Base-by-base conservation (phyloP, 2,797 vertebrate genomes). In the Phalanger gymnotis region DNA sequence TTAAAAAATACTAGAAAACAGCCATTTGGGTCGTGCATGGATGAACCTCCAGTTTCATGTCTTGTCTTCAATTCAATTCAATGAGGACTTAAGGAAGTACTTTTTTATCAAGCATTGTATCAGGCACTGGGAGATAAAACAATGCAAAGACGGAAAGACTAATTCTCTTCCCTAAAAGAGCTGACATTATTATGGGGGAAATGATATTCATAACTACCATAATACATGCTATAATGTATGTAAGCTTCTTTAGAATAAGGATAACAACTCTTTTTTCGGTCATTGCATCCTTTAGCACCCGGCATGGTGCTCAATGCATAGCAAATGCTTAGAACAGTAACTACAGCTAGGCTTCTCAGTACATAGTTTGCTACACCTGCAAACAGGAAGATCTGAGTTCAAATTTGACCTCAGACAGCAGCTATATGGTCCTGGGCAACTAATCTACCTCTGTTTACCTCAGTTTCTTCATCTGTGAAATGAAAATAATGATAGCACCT, bases 1-100 rank as follows among this genome's bases (percentile, higher is more conserved):
- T 97, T 92, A 27, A 95, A 96, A 95, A 95, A 66, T 93, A 90
- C 92, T 95, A 90, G 91, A 95, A 95, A 96, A 94, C 55, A 95
- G 53, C 55, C 93, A 92, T 92, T 92, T 47, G 91, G 93, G 94
- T 96, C 94, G 90, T 93, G 73, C 25, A 1, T 12, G 93, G 93
- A 96, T 94, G 87, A 81, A 73, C 93, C 94, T 94, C 95, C 92
- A 90, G 55, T 93, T 90, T 95, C 40, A 87, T 51, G 73, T 1
- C 73, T 51, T 81, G n/a, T 81, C 73, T 81, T 81, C 40, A 81
- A 47, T 81, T 87, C 73, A 87, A 11, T 81, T 87, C 40, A 87
- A 51, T 19, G 51, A 87, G 9, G 22, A 47, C 22, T 87, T 87
- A 11, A 51, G 25, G 40, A 51, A 19, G 1, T 27, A 87, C 40